A percentile compares a stretch with the other conserved stretches of the same genome.
phyloP scores from a whole-genome alignment of 1,140 invertebrate species.

The Camponotus floridanus region DNA sequence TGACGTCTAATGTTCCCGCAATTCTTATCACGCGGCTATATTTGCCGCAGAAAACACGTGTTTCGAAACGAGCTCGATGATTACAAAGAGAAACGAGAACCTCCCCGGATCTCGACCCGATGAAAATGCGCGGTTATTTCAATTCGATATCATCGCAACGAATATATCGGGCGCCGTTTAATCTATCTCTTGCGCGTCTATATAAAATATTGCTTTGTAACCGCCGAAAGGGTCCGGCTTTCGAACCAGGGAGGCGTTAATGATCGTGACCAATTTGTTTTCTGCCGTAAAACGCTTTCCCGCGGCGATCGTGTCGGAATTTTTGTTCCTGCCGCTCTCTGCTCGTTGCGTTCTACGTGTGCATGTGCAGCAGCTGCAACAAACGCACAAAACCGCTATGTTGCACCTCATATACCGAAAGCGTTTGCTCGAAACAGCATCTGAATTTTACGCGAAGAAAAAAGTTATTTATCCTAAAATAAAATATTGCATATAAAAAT shows the following conservation, averaged over 20 bases:
- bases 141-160: constrained; percentile 57
- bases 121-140: constrained; percentile 60
- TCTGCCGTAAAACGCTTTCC: constrained; percentile 70
- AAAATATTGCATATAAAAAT: neutral
- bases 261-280: constrained; percentile 75
- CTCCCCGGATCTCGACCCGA: constrained; percentile 2
- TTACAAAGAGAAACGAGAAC: neutral
- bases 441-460: neutral
- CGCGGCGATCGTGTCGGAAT: constrained; percentile 61
- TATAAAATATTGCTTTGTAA: constrained; percentile 69
- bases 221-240: constrained; percentile 45
- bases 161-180: constrained; percentile 66
- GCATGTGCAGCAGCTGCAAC: constrained; percentile 17
- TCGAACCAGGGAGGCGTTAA: constrained; percentile 65
- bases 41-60: neutral
- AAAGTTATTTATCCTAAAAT: neutral
- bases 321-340: constrained; percentile 56
- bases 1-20: neutral
- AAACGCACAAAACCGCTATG: neutral
- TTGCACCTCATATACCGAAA: neutral
- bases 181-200: constrained; percentile 47
- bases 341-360: neutral
- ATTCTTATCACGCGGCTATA: neutral
- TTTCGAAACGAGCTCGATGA: constrained; percentile 16
- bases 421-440: neutral